These are phyloP conservation scores for Drosophila sordidapex DNA, from an alignment of 2,888 invertebrate genomes.

Conservation along the genomic window DNA sequence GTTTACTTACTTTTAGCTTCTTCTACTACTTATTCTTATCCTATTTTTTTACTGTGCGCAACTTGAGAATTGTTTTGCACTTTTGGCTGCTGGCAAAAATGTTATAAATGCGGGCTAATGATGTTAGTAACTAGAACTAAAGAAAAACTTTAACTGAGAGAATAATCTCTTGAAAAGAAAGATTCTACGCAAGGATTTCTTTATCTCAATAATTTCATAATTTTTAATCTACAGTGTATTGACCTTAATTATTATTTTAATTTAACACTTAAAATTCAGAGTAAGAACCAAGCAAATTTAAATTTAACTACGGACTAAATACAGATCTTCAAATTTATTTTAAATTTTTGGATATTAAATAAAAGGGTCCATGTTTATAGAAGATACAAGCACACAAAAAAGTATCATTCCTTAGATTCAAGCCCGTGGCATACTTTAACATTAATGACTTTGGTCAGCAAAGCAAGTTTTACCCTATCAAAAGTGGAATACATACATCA, in stretches of 20 bases:
- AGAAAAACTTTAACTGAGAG: neutral
- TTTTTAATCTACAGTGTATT: neutral
- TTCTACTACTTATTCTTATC: constrained; percentile 29
- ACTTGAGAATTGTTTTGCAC: constrained; percentile 60
- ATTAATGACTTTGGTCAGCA: constrained; percentile 6
- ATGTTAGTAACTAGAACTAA: constrained; percentile 7
- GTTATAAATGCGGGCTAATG: constrained; percentile 26
- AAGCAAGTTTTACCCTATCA: neutral
- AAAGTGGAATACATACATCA: constrained; percentile 3
- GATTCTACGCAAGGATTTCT: neutral
- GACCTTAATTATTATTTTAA: neutral
- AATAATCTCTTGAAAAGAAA: neutral
- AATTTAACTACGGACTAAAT: neutral
- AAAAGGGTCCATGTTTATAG: neutral
- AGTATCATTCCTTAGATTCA: neutral
- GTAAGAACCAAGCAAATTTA: neutral
- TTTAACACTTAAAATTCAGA: neutral
- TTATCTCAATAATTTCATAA: neutral
- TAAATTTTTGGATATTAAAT: neutral
- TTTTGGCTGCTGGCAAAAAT: constrained; percentile 28
- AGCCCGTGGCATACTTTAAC: neutral
- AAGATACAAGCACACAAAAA: neutral
- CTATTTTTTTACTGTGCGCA: constrained; percentile 65
- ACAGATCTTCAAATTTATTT: neutral
- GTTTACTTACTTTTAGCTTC: constrained; percentile 72